phyloP scores from a whole-genome alignment of 2,888 invertebrate genomes.

The Eupithecia insigniata region DNA sequence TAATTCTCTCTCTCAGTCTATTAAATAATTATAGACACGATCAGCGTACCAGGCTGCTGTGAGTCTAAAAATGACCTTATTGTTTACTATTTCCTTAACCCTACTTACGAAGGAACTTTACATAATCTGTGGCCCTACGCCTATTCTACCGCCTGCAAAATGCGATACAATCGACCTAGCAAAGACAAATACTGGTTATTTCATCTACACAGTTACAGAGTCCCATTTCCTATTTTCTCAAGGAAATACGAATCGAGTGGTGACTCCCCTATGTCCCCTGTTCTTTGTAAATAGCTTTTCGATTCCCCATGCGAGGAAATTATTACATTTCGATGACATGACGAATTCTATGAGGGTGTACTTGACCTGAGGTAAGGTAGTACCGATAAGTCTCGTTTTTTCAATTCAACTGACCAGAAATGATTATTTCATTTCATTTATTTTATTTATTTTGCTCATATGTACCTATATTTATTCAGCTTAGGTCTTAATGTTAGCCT shows the following conservation, averaged over 20 bases:
- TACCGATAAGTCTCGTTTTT: conserved; percentile 7
- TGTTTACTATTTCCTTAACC: not conserved
- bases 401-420: not conserved
- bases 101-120: too few relatives aligned
- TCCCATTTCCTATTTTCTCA: conserved; percentile 62
- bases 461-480: too few relatives aligned
- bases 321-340: conserved; percentile 83
- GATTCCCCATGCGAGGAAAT: conserved; percentile 68
- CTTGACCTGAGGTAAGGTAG: conserved; percentile 57
- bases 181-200: conserved; percentile 52
- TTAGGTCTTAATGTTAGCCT: too few relatives aligned
- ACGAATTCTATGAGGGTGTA: conserved; percentile 72
- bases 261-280: conserved; percentile 56
- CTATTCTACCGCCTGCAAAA: conserved; percentile 5
- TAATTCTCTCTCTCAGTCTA: too few relatives aligned
- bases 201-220: conserved; percentile 52
- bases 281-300: conserved; percentile 77
- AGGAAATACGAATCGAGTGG: conserved; percentile 52
- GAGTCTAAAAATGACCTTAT: not conserved
- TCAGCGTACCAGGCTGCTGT: not conserved
- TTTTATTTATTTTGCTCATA: too few relatives aligned
- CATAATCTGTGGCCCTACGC: too few relatives aligned
- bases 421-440: not conserved
- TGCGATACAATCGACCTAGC: conserved; percentile 40
- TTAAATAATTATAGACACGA: too few relatives aligned